These are phyloP conservation scores for Perca flavescens DNA, from an alignment of 2,113 vertebrate species.

Conservation along the genomic window DNA sequence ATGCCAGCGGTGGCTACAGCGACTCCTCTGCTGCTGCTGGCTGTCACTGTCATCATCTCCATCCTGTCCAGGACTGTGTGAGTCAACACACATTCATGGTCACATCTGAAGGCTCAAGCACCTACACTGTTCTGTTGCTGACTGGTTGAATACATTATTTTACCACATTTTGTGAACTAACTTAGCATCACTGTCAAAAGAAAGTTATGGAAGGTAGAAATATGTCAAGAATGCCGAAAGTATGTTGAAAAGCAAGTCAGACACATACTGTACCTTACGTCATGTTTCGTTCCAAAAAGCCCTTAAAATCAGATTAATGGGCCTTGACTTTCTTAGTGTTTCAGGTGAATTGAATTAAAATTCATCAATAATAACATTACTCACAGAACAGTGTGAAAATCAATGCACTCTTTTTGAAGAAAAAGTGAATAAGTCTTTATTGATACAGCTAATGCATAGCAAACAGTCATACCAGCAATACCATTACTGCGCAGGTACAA, in stretches of 20 bases:
- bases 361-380: neutral
- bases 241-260: neutral
- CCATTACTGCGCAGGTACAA: slow-evolving; percentile 60
- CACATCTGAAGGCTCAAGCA: too few species aligned
- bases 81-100: slow-evolving; percentile 8
- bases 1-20: neutral
- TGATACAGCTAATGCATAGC: too few species aligned
- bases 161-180: too few species aligned
- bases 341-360: neutral
- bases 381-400: neutral
- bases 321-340: neutral
- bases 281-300: neutral
- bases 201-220: neutral
- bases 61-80: slow-evolving; percentile 65
- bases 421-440: too few species aligned
- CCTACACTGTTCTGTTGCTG: too few species aligned
- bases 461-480: too few species aligned
- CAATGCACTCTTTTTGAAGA: too few species aligned
- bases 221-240: neutral
- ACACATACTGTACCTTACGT: too few species aligned
- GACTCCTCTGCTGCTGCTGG: slow-evolving; percentile 54
- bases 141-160: too few species aligned
- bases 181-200: too few species aligned
- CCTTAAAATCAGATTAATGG: neutral
- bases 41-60: slow-evolving; percentile 9